Base-by-base conservation (phyloP, 1,140 invertebrate genomes). In the Steinernema khuongi region DNA sequence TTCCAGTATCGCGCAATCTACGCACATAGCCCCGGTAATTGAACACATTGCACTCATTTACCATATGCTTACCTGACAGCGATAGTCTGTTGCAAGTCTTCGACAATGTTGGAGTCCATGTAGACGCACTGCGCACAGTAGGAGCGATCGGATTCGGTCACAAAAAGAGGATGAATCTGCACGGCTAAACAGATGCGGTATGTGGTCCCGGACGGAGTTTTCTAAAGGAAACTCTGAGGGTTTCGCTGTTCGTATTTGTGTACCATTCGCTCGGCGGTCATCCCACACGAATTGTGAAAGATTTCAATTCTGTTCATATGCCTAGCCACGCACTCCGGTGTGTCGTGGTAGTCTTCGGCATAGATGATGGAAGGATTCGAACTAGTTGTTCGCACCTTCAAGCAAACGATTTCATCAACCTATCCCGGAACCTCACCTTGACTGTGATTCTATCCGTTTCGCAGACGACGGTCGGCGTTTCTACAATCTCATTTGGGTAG, bases 91-190 rank as follows among this genome's bases (percentile, higher is more conserved):
- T 85, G 80, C 11, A 84, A 74, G 71, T 84, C 78, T 43, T 85
- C 78, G 43, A 84, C 81, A 14, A 84, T 73, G 70, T 81, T 84
- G n/a, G 73, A 70, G 31, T 84, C 82, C 79, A 85, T 80, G 41
- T 84, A 84, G 30, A 84, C 82, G 67, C 82, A 84, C 75, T 84
- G 82, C 44, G 84, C 82, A 69, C 81, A 83, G 33, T 83, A 83
- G 31, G 76, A 83, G 32, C 83, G 76, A 70, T 83, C 81, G 26
- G 81, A 79, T 36, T 83, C 81, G 19, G 81, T 83, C 19, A 83
- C 81, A 43, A 83, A 83, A n/a, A 83, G 66, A 14, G 81, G 81
- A 79, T 83, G 81, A 19, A 83, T 81, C 67, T 83, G 80, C 11
- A 83, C 82, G 18, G 78, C 31, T 18, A 76, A 60, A 32, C 74